Base-by-base conservation (phyloP, 2,113 vertebrate species). In the Callionymus lyra region DNA sequence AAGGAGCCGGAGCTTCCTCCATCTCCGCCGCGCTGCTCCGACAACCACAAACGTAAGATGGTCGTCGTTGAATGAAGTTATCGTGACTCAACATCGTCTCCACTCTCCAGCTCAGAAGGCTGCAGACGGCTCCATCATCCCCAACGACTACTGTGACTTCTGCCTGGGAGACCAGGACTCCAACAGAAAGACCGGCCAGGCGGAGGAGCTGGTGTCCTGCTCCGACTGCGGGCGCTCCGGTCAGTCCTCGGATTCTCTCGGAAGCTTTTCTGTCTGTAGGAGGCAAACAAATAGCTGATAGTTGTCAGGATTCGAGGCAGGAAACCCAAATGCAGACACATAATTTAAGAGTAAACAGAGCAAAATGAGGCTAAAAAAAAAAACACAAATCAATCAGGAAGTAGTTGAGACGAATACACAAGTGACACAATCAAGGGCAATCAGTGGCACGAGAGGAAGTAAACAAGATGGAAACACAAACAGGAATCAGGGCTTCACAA, bases 111-210 rank as follows among this genome's bases (percentile, higher is more conserved):
- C 93, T 86, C 93, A 92, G 76, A 98, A 94, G 84, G 91, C 82
- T 65, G 83, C 91, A 8, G 93, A 97, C 0, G 92, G 94, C 34
- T 47, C 79, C 56, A 88, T 97, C 75, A 93, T 97, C 80, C 90
- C 95, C 77, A 98, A 98, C 68, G 94, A 97, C 85, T 98, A 98
- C 91, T 98, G 95, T 83, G 93, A 98, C 82, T 98, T 98, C 90
- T 98, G 95, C 79, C 83, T 98, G n/a, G 94, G 95, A 33, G 93
- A 93, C 73, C 94, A 92, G 38, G 91, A 84, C 66, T 88, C 95
- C 76, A 97, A 97, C 84, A 91, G 91, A 84, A 98, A 98, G 84
- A 95, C 91, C 2, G 94, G 95, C 19, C 89, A 90, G 34, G 90
- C 93, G 0, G 95, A 98, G 69, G 91, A 96, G 70, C 85, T 98